Evolutionary conservation across 2,888 invertebrate species (phyloP), one percentile per base, ranked within the genome.

Genomic region (Pantelozetes paolii): DNA sequence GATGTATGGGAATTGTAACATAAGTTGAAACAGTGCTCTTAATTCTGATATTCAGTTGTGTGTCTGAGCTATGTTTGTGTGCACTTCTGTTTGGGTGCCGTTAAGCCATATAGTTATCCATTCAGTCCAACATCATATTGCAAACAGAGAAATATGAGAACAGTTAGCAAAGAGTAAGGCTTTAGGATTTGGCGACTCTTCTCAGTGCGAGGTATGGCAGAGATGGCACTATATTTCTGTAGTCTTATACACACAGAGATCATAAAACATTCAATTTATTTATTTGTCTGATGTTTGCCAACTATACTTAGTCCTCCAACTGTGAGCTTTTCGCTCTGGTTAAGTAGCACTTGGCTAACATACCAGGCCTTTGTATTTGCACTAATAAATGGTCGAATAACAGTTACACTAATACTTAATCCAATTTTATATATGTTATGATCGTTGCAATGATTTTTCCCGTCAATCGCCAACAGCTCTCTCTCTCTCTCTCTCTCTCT

Each of bases 381-480:
- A 75, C 42, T 76, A 72, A 75, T 76, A 76, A 76, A 76, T 74
- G 76, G 75, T 74, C n/a, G 20, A 64, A 30, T 64, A 64, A 64
- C 64, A 64, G 64, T 36, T 64, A 64, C 32, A 20, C 36, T 40
- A 64, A 64, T 30, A 36, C 1, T 13, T 20, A 64, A 64, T 36
- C 42, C 71, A 26, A 36, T 50, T 50, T 23, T 18, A 42, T 50
- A 32, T 71, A 30, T 71, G 32, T 50, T 3, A 69, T 42, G 26
- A 69, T 69, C 20, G 2, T 69, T 15, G 42, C 67, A 6, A 5
- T 42, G 20, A 26, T 40, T 26, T 42, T 40, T 69, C n/a, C 5
- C 5, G 18, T 69, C 69, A 40, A 20, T 26, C 40, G 26, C 6
- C 48, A 26, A 3, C 18, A 40, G 3, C 30, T 69, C 18, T 32